Conservation (phyloP, 1,140 invertebrate genomes). For the Paralvinella palmiformis region DNA sequence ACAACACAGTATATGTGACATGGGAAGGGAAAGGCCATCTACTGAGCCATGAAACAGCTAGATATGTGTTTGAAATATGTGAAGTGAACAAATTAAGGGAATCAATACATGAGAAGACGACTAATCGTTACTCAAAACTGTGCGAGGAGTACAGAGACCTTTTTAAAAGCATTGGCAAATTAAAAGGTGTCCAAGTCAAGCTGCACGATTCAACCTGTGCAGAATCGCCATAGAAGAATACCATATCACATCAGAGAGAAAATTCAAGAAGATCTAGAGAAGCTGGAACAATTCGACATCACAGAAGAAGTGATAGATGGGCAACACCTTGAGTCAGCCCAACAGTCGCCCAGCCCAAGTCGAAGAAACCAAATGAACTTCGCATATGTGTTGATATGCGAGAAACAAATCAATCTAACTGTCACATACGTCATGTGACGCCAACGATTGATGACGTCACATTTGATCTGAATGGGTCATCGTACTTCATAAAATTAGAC, state of each 20-base stretch:
- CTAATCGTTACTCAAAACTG: neutral
- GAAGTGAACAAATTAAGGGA: neutral
- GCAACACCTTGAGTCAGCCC: constrained; percentile 29
- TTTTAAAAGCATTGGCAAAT: constrained; percentile 11
- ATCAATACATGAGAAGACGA: neutral
- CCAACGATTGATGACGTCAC: too few species aligned
- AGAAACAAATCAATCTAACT: constrained; percentile 20
- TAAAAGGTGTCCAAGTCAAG: constrained; percentile 22
- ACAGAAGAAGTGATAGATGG: constrained; percentile 25
- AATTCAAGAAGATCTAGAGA: constrained; percentile 22
- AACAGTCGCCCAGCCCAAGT: constrained; percentile 21
- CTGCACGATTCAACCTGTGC: constrained; percentile 26
- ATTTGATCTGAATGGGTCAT: too few species aligned
- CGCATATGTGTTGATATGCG: constrained; percentile 22
- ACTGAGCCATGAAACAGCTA: neutral
- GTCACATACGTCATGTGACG: too few species aligned
- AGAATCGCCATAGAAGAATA: constrained; percentile 21
- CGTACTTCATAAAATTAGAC: too few species aligned
- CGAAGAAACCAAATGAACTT: constrained; percentile 10
- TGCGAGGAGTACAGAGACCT: neutral
- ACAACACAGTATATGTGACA: neutral
- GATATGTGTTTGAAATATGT: neutral
- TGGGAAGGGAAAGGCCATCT: neutral
- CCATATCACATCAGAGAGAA: constrained; percentile 25
- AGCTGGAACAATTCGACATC: constrained; percentile 26